These are phyloP conservation scores for Sciaenops ocellatus DNA, from an alignment of 2,797 vertebrate species.

Conservation along the genomic window DNA sequence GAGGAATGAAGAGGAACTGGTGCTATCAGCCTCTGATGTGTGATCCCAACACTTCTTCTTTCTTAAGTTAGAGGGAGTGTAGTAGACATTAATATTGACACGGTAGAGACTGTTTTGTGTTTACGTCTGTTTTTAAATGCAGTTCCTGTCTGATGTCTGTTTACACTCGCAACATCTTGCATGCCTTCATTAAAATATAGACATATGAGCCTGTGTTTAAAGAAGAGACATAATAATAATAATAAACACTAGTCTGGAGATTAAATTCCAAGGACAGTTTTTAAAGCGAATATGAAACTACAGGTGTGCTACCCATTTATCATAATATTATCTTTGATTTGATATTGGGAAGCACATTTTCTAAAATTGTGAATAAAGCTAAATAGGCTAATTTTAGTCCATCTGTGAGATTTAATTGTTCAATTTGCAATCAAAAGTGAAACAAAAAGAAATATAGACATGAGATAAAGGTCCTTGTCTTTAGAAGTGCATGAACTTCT, in stretches of 20 bases:
- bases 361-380: not conserved
- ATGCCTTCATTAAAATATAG: slow-evolving; percentile 14
- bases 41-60: not conserved
- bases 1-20: not conserved
- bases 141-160: slow-evolving; percentile 17
- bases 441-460: not conserved
- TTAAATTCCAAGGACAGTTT: not conserved
- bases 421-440: not conserved
- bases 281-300: not conserved
- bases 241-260: not conserved
- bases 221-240: not conserved
- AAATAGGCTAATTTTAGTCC: not conserved
- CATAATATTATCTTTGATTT: slow-evolving; percentile 8
- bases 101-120: not conserved
- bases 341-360: slow-evolving; percentile 4
- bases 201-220: not conserved
- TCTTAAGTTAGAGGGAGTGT: not conserved
- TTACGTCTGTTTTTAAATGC: not conserved
- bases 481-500: not conserved
- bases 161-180: slow-evolving; percentile 1
- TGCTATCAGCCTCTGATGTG: not conserved
- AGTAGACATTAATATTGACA: not conserved
- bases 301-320: not conserved
- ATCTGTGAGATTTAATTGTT: not conserved
- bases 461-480: not conserved